Base-by-base conservation (phyloP, 2,888 invertebrate genomes). In the Drosophila fulvimacula region DNA sequence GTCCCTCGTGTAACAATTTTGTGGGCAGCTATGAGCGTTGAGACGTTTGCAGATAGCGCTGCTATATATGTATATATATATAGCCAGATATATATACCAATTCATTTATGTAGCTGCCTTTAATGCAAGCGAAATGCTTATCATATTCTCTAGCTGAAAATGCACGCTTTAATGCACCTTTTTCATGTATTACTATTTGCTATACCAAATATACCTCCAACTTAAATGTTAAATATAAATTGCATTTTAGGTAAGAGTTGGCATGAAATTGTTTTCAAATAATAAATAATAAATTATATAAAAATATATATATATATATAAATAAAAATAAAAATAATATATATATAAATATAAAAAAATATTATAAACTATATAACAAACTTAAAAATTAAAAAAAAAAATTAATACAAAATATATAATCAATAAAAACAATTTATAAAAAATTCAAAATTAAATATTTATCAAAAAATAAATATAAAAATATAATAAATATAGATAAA, bases 1-100 rank as follows among this genome's bases (percentile, higher is more conserved):
- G 95, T 60, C 94, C 94, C 0, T 93, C 93, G 66, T 95, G 95
- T 82, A 93, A 93, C 55, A 90, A 93, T 0, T 94, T 91, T 73
- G 82, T 95, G 38, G 95, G 95, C 68, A 92, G 92, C 44, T 93
- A 93, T 76, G 85, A 92, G 62, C 90, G 91, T 42, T 90, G 58
- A 68, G 49, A 19, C 3, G 48, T 13, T 13, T 4, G 9, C 49
- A 13, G 17, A 32, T 13, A 24, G 19, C 15, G 19, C 19, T 5
- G 15, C 13, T 19, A 17, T 19, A 17, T 19, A 19, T 4, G 13
- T 21, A 13, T 19, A 19, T 32, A 19, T 49, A 9, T 42, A 13
- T 42, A 15, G 36, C 36, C 15, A 15, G 6, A 15, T 6, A 15
- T 15, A 36, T 15, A 6, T 15, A 38, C 9, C n/a, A n/a, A n/a